These are phyloP conservation scores for Cyphomyrmex costatus DNA, from an alignment of 1,140 invertebrate species.

Conservation along the genomic window DNA sequence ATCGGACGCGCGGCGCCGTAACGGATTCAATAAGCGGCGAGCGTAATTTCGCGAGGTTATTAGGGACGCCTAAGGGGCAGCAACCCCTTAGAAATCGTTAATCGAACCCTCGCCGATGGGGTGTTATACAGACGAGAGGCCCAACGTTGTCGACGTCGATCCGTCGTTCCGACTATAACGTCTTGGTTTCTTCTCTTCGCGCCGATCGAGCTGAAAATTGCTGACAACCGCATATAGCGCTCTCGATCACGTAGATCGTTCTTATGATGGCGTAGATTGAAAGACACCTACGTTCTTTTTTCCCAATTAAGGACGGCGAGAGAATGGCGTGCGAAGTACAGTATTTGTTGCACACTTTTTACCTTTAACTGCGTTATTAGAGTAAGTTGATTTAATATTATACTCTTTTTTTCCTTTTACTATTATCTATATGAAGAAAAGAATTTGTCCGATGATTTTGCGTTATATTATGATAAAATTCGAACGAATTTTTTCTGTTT, in stretches of 20 bases:
- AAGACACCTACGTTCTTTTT: constrained; percentile 32
- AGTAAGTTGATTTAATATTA: constrained; percentile 12
- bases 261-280: constrained; percentile 54
- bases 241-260: constrained; percentile 55
- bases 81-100: constrained; percentile 72
- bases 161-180: constrained; percentile 15
- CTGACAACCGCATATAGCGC: constrained; percentile 41
- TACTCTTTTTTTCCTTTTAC: not conserved
- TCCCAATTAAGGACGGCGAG: constrained; percentile 24
- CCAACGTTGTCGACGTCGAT: constrained; percentile 31
- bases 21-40: constrained; percentile 74
- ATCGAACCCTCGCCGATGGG: constrained; percentile 61
- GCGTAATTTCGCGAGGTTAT: constrained; percentile 76
- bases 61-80: constrained; percentile 59
- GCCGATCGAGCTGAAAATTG: constrained; percentile 65
- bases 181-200: constrained; percentile 58
- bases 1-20: constrained; percentile 65
- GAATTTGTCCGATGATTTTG: not conserved
- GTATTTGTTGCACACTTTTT: constrained; percentile 12
- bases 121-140: constrained; percentile 2
- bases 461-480: not conserved
- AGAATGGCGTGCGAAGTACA: constrained; percentile 3
- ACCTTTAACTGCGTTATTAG: constrained; percentile 22
- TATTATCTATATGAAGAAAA: not conserved
- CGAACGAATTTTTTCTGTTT: not conserved